phyloP scores from a whole-genome alignment of 2,888 invertebrate species.

The Linnaemya vulpina region DNA sequence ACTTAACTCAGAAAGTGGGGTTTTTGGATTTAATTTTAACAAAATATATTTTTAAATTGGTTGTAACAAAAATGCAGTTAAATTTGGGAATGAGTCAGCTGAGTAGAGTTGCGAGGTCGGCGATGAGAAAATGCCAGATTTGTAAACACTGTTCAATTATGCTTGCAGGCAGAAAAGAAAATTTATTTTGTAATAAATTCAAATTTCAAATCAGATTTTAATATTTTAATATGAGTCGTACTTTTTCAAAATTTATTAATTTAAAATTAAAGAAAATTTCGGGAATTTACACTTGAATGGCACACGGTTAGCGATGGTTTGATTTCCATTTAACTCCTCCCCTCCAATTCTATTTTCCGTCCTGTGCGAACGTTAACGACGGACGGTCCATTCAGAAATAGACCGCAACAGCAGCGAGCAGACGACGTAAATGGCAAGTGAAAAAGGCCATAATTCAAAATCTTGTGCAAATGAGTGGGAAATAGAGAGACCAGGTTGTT shows the following conservation, averaged over 20 bases:
- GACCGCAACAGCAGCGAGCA: neutral
- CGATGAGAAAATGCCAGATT: too few species aligned
- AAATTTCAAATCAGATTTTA: too few species aligned
- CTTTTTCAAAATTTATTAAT: too few species aligned
- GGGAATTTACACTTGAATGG: slow-evolving; percentile 50
- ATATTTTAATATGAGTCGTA: too few species aligned
- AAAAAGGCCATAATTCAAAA: slow-evolving; percentile 52
- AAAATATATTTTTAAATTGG: neutral
- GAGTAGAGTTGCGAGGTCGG: too few species aligned
- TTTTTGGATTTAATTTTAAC: neutral
- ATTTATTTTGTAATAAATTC: too few species aligned
- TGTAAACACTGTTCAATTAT: too few species aligned
- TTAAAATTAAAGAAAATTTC: too few species aligned
- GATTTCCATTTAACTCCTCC: slow-evolving; percentile 43
- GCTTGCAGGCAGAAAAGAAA: too few species aligned
- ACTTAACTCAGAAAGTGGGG: neutral
- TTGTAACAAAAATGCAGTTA: too few species aligned
- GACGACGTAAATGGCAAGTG: slow-evolving; percentile 47
- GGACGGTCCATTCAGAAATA: slow-evolving; percentile 14
- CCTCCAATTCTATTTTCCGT: slow-evolving; percentile 26
- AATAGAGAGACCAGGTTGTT: neutral
- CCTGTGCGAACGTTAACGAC: slow-evolving; percentile 23
- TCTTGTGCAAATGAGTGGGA: neutral
- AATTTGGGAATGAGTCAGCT: too few species aligned
- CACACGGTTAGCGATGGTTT: slow-evolving; percentile 59